Evolutionary conservation across 2,888 invertebrate species (phyloP).

Genomic region (Drosophila pseudotalamancana): DNA sequence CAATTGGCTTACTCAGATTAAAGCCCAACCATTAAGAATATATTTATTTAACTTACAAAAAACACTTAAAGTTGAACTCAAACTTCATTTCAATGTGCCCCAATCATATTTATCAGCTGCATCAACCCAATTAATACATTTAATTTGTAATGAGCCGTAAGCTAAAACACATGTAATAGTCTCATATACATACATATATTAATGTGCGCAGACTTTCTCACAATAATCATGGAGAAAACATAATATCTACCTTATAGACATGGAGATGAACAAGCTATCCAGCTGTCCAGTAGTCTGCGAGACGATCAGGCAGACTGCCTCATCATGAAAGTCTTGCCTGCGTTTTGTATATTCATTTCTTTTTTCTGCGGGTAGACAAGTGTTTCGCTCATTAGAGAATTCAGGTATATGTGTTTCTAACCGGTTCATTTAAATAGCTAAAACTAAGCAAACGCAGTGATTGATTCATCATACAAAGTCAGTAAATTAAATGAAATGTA

Average conservation of each 20-base stretch:
- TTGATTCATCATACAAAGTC: slow-evolving; percentile 67
- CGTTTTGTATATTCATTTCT: slow-evolving; percentile 23
- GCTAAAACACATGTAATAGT: slow-evolving; percentile 48
- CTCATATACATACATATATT: slow-evolving; percentile 22
- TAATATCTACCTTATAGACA: slow-evolving; percentile 44
- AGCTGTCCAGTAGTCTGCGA: not conserved
- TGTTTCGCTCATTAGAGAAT: slow-evolving; percentile 59
- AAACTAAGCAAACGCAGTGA: slow-evolving; percentile 62
- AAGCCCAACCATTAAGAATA: too few species aligned
- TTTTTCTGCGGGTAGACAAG: slow-evolving; percentile 55
- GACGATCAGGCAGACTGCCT: slow-evolving; percentile 14
- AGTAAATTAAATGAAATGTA: slow-evolving; percentile 67
- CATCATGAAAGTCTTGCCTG: slow-evolving; percentile 45
- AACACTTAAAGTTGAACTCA: too few species aligned
- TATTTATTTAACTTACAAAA: too few species aligned
- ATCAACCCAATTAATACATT: slow-evolving; percentile 52
- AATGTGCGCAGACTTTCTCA: slow-evolving; percentile 52
- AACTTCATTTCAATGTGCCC: too few species aligned
- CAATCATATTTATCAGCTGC: slow-evolving; percentile 34
- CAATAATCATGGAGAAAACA: slow-evolving; percentile 60
- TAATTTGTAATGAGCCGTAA: slow-evolving; percentile 33
- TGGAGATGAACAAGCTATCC: slow-evolving; percentile 6
- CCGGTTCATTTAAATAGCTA: slow-evolving; percentile 71
- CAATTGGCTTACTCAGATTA: not conserved
- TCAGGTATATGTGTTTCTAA: slow-evolving; percentile 15